Conservation (phyloP, 2,888 invertebrate species). For the Mesoligia furuncula region DNA sequence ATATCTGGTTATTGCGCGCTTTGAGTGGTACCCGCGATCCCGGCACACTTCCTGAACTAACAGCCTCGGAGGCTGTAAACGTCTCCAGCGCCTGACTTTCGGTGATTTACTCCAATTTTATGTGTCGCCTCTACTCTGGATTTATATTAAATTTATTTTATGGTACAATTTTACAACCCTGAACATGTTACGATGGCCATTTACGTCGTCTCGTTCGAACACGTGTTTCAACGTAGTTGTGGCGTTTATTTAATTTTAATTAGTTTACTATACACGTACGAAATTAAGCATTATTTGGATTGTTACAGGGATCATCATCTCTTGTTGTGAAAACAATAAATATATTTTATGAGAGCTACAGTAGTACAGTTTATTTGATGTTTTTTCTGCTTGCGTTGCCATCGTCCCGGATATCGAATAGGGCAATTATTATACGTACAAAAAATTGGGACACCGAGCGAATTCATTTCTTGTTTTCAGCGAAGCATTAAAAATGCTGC, state of each 20-base stretch:
- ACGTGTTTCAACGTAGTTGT: slow-evolving; percentile 67
- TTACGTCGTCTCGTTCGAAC: slow-evolving; percentile 75
- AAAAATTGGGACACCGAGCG: slow-evolving; percentile 34
- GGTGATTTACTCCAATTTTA: slow-evolving; percentile 90
- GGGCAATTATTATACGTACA: slow-evolving; percentile 35
- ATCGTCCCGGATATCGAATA: slow-evolving; percentile 26
- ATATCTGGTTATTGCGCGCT: slow-evolving; percentile 81
- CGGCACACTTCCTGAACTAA: slow-evolving; percentile 83
- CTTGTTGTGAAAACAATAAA: slow-evolving; percentile 2
- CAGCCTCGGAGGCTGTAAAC: slow-evolving; percentile 88
- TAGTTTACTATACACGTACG: slow-evolving; percentile 16
- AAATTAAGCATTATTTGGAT: background rate
- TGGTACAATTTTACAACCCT: slow-evolving; percentile 85
- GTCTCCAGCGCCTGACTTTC: slow-evolving; percentile 88
- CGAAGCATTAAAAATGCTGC: slow-evolving; percentile 59
- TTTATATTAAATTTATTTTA: slow-evolving; percentile 89
- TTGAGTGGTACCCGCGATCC: slow-evolving; percentile 80
- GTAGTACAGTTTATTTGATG: slow-evolving; percentile 23
- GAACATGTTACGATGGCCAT: slow-evolving; percentile 83
- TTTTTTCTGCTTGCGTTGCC: slow-evolving; percentile 16
- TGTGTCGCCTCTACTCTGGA: slow-evolving; percentile 87
- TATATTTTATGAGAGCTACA: slow-evolving; percentile 3
- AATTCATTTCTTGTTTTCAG: slow-evolving; percentile 52
- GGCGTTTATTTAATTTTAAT: slow-evolving; percentile 63
- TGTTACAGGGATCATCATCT: background rate